Evolutionary conservation across 2,797 vertebrate genomes (phyloP).

Genomic region (Gymnoscopelus microlampas): DNA sequence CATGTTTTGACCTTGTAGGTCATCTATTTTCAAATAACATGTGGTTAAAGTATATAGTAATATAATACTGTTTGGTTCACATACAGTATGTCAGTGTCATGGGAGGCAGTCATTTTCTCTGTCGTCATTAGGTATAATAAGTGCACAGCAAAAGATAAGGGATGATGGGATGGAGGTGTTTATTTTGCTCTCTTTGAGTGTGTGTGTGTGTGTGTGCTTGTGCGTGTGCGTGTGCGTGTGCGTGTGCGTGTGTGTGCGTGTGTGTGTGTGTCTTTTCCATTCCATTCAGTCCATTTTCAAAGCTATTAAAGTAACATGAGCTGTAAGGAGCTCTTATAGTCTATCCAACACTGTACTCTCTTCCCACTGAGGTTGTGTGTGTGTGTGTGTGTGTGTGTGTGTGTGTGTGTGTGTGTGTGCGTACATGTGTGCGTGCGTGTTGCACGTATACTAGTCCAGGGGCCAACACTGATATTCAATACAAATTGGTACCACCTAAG

Average conservation of each 20-base stretch:
- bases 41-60: too few species aligned
- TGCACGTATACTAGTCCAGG: too few species aligned
- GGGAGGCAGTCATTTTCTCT: too few species aligned
- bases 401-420: background rate
- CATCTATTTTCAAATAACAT: background rate
- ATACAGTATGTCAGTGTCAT: too few species aligned
- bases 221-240: background rate
- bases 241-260: background rate
- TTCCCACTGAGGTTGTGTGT: too few species aligned
- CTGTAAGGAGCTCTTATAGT: background rate
- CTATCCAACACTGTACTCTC: background rate
- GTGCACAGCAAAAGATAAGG: too few species aligned
- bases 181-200: background rate
- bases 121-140: too few species aligned
- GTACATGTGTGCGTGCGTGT: background rate
- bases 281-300: background rate
- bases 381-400: background rate
- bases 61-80: too few species aligned
- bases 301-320: conserved; percentile 9
- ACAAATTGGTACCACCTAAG: too few species aligned
- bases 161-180: background rate
- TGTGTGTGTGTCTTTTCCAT: conserved; percentile 2
- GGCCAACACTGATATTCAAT: too few species aligned
- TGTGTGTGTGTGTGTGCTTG: background rate
- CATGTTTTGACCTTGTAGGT: too few species aligned